These are phyloP conservation scores for Drosophila ogumai DNA, from an alignment of 1,140 invertebrate genomes.

Conservation along the genomic window DNA sequence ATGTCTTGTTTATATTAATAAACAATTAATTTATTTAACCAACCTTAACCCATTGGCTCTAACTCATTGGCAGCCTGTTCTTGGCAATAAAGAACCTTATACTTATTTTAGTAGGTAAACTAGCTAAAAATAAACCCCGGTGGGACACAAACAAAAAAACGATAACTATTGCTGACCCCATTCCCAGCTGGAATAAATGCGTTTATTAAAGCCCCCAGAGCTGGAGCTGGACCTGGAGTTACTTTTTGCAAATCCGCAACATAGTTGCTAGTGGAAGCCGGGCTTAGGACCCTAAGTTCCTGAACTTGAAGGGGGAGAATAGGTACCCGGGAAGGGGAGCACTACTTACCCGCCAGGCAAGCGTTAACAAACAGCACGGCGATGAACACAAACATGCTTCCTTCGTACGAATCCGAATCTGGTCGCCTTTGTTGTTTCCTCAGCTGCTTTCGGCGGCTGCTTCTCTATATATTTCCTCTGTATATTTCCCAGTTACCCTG, in stretches of 20 bases:
- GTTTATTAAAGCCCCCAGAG: neutral
- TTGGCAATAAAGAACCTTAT: neutral
- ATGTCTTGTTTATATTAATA: neutral
- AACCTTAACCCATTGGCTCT: neutral
- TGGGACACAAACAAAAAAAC: slow-evolving; percentile 2
- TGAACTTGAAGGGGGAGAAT: neutral
- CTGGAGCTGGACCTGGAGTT: neutral
- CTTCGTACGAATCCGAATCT: slow-evolving; percentile 47
- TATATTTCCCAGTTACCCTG: neutral
- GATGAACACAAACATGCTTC: slow-evolving; percentile 78
- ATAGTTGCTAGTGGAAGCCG: neutral
- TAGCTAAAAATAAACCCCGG: slow-evolving; percentile 16
- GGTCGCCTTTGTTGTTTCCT: slow-evolving; percentile 38
- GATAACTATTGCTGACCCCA: neutral
- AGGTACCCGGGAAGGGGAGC: neutral
- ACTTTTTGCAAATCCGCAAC: neutral
- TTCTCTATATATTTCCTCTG: slow-evolving; percentile 8
- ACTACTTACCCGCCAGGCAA: slow-evolving; percentile 81
- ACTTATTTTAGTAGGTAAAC: neutral
- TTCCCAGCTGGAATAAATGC: neutral
- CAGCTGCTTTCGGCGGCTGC: slow-evolving; percentile 14
- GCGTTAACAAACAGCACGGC: slow-evolving; percentile 79
- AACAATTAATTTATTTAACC: neutral
- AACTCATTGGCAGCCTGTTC: neutral
- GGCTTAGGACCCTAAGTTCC: slow-evolving; percentile 19